These are phyloP conservation scores for Lasioglossum albipes DNA, from an alignment of 1,140 invertebrate species.

Conservation along the genomic window DNA sequence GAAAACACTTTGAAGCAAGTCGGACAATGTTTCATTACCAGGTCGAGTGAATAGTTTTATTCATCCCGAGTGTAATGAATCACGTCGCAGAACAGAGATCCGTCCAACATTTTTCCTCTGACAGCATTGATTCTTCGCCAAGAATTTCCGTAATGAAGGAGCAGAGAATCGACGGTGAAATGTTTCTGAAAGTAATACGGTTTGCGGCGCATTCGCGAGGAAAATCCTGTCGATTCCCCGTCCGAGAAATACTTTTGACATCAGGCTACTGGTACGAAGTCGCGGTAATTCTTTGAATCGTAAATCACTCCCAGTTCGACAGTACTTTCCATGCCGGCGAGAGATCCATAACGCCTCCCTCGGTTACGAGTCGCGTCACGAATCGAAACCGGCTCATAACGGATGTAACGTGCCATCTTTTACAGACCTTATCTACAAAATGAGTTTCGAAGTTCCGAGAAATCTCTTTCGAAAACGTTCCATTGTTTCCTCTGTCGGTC, in stretches of 20 bases:
- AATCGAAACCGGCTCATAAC: constrained; percentile 19
- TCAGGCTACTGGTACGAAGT: constrained; percentile 4
- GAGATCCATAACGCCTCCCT: constrained; percentile 18
- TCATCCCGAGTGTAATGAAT: not conserved
- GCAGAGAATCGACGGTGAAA: not conserved
- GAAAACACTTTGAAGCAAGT: no score
- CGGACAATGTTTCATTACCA: not conserved
- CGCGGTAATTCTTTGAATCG: constrained; percentile 19
- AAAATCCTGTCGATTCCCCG: constrained; percentile 8
- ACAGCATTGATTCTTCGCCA: not conserved
- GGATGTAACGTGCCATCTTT: constrained; percentile 42
- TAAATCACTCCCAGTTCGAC: constrained; percentile 17
- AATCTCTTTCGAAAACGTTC: constrained; percentile 10
- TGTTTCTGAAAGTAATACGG: constrained; percentile 9
- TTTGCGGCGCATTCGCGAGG: not conserved
- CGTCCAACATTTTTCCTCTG: not conserved
- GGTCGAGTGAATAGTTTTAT: not conserved
- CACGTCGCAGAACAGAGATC: not conserved
- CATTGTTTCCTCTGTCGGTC: not conserved
- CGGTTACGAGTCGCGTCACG: constrained; percentile 44
- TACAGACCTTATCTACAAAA: constrained; percentile 32
- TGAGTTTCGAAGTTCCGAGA: constrained; percentile 42
- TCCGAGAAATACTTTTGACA: not conserved
- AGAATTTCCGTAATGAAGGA: constrained; percentile 8
- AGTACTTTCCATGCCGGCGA: constrained; percentile 3